Evolutionary conservation across 2,797 vertebrate species (phyloP), one percentile per base, ranked within the genome.

Genomic region (Urophycis tenuis): DNA sequence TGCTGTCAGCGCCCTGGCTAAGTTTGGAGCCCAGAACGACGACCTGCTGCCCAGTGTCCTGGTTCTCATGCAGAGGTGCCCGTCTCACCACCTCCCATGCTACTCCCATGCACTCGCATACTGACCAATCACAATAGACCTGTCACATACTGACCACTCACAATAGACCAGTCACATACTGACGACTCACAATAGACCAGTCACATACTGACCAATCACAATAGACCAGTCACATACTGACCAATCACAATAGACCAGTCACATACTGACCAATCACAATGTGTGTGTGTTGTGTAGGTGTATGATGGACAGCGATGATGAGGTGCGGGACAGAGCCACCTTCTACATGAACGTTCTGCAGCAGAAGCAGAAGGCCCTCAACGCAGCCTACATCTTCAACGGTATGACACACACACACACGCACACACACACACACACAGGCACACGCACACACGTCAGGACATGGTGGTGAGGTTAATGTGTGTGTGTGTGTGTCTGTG

Each of bases 291-390:
- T 3, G 49, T 31, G 6, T 82, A 99, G 97, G 92, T 99, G 97
- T 81, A 98, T 99, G 97, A 97, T 98, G 96, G 97, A 99, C 91
- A 98, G 94, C 0, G 97, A 99, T 1, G 97, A 98, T 0, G 97
- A 99, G 77, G 97, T 99, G 36, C 93, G 97, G 0, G 97, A 99
- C 93, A 93, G 97, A 91, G 97, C 97, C 0, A 99, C 97, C 0
- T 98, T 99, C 93, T 99, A 99, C 87, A 90, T 98, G 92, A 98
- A 97, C 0, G 96, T 99, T 0, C 92, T 99, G 7, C 96, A 97
- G 88, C 97, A 99, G 92, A 96, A 96, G 78, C 97, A 99, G 91
- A 94, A 96, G 85, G 93, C 95, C 0, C 92, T 99, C 74, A 99
- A 98, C 1, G 96, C 97, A 2, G 95, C 95, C 0, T 99, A 98